phyloP scores from a whole-genome alignment of 92 coral and sea anemone species.

The Epizoanthus illoricatus region DNA sequence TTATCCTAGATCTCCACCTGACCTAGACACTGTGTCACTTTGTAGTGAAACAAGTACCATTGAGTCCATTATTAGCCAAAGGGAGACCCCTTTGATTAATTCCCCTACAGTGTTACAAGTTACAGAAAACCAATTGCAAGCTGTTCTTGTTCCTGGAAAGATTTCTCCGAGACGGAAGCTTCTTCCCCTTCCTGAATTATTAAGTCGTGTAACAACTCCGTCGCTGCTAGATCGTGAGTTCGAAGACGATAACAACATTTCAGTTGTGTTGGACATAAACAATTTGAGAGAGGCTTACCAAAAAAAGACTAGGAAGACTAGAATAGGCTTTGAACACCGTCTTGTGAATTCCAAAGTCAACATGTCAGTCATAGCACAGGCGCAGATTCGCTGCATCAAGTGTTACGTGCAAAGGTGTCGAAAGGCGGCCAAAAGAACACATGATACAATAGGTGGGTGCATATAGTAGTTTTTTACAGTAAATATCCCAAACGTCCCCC shows the following conservation, averaged over 20 bases:
- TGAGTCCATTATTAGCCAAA: not conserved
- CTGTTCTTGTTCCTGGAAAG: not conserved
- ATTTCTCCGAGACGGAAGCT: conserved; percentile 11
- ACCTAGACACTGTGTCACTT: not conserved
- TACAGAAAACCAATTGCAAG: not conserved
- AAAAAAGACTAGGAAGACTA: conserved; percentile 30
- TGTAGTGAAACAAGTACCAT: not conserved
- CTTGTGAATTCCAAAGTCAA: conserved; percentile 20
- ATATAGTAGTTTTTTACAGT: too few relatives aligned
- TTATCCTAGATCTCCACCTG: not conserved
- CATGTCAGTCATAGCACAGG: conserved; percentile 37
- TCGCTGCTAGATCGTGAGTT: conserved; percentile 7
- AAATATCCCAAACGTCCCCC: too few relatives aligned
- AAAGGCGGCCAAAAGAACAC: conserved; percentile 33
- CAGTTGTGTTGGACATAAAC: conserved; percentile 21
- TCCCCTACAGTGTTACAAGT: not conserved
- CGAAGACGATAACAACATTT: conserved; percentile 1
- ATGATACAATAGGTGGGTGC: conserved; percentile 31
- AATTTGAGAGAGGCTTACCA: conserved; percentile 20
- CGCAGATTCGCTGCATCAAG: conserved; percentile 31
- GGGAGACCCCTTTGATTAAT: not conserved
- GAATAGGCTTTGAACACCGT: conserved; percentile 25
- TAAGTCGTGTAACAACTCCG: not conserved
- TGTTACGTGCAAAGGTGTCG: conserved; percentile 25
- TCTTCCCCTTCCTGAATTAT: not conserved